Percentiles rank a stretch among this genome's conserved stretches.
phyloP scores from a whole-genome alignment of 2,113 vertebrate species.

The Dasypus novemcinctus region DNA sequence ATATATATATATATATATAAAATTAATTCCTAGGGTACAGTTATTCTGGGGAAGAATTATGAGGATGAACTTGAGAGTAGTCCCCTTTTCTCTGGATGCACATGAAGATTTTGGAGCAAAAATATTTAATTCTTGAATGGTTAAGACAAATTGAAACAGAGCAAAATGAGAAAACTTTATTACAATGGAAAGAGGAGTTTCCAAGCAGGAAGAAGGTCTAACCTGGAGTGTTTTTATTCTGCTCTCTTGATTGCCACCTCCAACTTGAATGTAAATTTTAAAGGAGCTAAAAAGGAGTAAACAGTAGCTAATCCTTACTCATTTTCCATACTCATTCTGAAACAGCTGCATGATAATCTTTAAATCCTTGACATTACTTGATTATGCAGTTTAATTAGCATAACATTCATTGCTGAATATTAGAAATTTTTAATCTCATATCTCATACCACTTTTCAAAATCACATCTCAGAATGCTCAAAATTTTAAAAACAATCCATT shows the following conservation, averaged over 20 bases:
- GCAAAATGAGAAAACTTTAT: neutral
- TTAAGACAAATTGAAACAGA: neutral
- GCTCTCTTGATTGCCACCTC: neutral
- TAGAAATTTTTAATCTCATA: slow-evolving; percentile 35
- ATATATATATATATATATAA: no score
- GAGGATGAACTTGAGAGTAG: neutral
- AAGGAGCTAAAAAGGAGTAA: slow-evolving; percentile 58
- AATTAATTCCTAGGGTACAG: neutral
- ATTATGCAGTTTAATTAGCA: slow-evolving; percentile 70
- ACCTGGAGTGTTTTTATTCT: neutral
- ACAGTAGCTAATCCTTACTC: slow-evolving; percentile 60
- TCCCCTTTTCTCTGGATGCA: neutral
- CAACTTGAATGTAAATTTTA: neutral
- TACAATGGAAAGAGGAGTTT: neutral
- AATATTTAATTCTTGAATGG: neutral
- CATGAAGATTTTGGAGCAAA: neutral
- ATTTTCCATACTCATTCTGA: slow-evolving; percentile 45
- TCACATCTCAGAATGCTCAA: slow-evolving; percentile 18
- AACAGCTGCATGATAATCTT: slow-evolving; percentile 70
- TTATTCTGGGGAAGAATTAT: neutral
- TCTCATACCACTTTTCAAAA: slow-evolving; percentile 43
- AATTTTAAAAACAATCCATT: slow-evolving; percentile 44
- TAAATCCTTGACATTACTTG: slow-evolving; percentile 76
- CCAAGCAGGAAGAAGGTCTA: neutral
- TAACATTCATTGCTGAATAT: slow-evolving; percentile 49